Evolutionary conservation across 2,888 invertebrate species (phyloP).

Genomic region (Yponomeuta plumbellus): DNA sequence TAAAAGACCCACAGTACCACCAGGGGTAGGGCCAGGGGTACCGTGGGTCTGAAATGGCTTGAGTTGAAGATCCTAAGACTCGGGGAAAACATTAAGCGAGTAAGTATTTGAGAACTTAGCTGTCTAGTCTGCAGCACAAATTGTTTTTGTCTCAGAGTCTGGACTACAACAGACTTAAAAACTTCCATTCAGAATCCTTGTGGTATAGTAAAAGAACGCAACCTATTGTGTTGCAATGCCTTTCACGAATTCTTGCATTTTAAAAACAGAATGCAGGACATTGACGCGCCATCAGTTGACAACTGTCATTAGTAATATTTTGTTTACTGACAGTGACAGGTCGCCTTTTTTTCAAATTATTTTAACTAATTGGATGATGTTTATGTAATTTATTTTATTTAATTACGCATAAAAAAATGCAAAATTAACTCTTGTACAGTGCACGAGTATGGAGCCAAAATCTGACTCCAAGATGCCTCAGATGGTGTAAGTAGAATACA

Average conservation of each 20-base stretch:
- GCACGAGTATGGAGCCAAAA: conserved; percentile 42
- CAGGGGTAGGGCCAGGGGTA: too few species aligned
- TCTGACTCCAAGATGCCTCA: conserved; percentile 49
- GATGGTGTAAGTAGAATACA: conserved; percentile 54
- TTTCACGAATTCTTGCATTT: background rate
- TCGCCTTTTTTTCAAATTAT: background rate
- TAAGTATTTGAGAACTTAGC: too few species aligned
- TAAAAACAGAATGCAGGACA: conserved; percentile 12
- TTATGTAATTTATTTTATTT: conserved; percentile 7
- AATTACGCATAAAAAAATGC: conserved; percentile 12
- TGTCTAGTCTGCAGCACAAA: too few species aligned
- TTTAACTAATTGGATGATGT: background rate
- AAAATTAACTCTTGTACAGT: conserved; percentile 18
- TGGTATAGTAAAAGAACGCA: too few species aligned
- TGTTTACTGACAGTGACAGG: background rate
- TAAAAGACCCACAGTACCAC: too few species aligned
- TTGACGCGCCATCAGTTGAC: background rate
- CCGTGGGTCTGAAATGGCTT: too few species aligned
- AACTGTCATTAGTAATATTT: background rate
- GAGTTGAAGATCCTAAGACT: too few species aligned
- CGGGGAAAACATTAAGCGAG: too few species aligned
- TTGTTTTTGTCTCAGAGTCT: too few species aligned
- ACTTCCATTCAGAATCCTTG: too few species aligned
- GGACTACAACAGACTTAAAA: too few species aligned
- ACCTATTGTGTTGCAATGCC: too few species aligned